These are phyloP conservation scores for Heterodera schachtii DNA, from an alignment of 1,140 invertebrate genomes.

Conservation along the genomic window DNA sequence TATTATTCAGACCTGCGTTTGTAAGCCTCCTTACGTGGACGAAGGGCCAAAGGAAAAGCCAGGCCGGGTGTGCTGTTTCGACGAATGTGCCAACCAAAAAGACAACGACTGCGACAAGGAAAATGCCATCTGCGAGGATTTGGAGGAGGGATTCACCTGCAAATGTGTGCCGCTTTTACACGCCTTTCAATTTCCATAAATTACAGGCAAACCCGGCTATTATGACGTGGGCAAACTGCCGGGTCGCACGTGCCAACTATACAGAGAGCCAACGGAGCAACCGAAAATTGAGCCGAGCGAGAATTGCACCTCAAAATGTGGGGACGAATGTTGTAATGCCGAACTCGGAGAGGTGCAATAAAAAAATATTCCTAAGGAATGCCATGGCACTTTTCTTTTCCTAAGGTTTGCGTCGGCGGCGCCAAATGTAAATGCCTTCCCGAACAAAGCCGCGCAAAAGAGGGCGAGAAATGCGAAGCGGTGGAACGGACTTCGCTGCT, in stretches of 20 bases:
- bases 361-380: background rate
- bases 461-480: constrained; percentile 50
- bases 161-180: background rate
- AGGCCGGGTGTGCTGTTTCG: constrained; percentile 69
- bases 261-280: background rate
- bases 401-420: constrained; percentile 19
- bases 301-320: background rate
- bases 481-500: constrained; percentile 54
- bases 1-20: constrained; percentile 74
- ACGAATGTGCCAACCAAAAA: constrained; percentile 45
- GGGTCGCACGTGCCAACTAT: background rate
- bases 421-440: constrained; percentile 45
- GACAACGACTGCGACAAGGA: constrained; percentile 31
- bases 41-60: constrained; percentile 68
- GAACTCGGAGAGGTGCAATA: background rate
- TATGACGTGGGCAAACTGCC: constrained; percentile 18
- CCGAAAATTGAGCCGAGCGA: background rate
- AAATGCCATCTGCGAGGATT: constrained; percentile 16
- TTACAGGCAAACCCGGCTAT: constrained; percentile 23
- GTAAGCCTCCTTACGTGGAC: constrained; percentile 75
- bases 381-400: background rate
- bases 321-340: background rate
- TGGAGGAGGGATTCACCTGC: constrained; percentile 18
- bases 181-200: background rate
- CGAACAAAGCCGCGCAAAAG: constrained; percentile 42